Percentiles rank a stretch among this genome's conserved stretches.
These are phyloP conservation scores for Polymixis flavicincta DNA, from an alignment of 2,888 invertebrate species.

Conservation along the genomic window DNA sequence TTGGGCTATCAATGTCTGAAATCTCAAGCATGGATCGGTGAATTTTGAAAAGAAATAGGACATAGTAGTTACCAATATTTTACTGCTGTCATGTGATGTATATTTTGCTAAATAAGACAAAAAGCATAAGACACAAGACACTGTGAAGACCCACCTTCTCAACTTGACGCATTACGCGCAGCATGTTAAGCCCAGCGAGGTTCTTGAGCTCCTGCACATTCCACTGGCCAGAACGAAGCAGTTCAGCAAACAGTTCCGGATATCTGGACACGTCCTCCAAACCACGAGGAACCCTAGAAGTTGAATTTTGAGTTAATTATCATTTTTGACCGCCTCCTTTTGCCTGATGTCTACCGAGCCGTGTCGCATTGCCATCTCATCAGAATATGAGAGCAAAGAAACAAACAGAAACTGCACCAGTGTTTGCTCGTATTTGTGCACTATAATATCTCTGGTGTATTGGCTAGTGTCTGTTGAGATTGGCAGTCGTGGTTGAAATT, in stretches of 20 bases:
- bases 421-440: neutral
- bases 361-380: neutral
- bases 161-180: constrained; percentile 91
- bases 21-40: neutral
- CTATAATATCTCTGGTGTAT: neutral
- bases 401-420: too few species aligned
- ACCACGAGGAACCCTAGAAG: constrained; percentile 91
- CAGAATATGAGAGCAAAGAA: too few species aligned
- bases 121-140: neutral
- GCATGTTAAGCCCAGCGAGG: constrained; percentile 92
- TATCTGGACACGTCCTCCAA: constrained; percentile 93
- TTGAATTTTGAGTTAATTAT: constrained; percentile 23
- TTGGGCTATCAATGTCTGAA: too few species aligned
- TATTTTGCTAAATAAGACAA: neutral
- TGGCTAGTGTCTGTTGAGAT: neutral
- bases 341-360: neutral
- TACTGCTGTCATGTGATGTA: neutral
- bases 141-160: constrained; percentile 85
- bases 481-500: neutral
- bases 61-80: neutral
- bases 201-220: constrained; percentile 92
- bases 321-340: too few species aligned
- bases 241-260: constrained; percentile 92
- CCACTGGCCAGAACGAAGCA: constrained; percentile 92
- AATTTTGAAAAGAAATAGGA: neutral